Conservation (phyloP, 2,888 invertebrate genomes). For the Thecocarcelia acutangulata region DNA sequence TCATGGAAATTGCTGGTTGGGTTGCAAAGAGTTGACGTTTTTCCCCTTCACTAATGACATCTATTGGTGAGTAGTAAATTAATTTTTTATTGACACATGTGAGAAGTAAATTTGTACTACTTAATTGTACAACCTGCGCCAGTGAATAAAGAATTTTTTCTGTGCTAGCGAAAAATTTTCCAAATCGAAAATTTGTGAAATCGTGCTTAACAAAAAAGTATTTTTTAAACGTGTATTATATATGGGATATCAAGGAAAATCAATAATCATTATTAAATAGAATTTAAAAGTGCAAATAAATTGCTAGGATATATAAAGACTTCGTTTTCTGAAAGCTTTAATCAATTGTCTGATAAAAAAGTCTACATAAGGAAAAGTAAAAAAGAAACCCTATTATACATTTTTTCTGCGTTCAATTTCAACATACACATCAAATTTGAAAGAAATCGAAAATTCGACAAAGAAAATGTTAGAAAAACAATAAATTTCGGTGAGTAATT, state of each 20-base stretch:
- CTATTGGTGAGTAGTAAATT: neutral
- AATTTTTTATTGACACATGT: slow-evolving; percentile 7
- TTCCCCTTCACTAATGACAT: neutral
- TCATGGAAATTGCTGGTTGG: too few relatives aligned
- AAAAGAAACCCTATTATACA: slow-evolving; percentile 61
- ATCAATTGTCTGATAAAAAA: slow-evolving; percentile 53
- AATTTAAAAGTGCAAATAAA: slow-evolving; percentile 44
- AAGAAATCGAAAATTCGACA: slow-evolving; percentile 55
- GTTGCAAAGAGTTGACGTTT: too few relatives aligned
- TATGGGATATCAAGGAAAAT: slow-evolving; percentile 46
- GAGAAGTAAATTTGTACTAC: slow-evolving; percentile 28
- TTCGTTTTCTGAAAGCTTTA: slow-evolving; percentile 6
- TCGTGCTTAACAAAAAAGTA: slow-evolving; percentile 51
- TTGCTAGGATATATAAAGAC: slow-evolving; percentile 25
- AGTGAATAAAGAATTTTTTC: slow-evolving; percentile 67
- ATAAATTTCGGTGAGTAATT: slow-evolving; percentile 61
- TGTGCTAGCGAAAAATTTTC: slow-evolving; percentile 58
- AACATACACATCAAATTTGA: slow-evolving; percentile 24
- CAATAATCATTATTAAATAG: slow-evolving; percentile 45
- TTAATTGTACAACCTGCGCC: slow-evolving; percentile 33
- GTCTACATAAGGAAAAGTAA: slow-evolving; percentile 59
- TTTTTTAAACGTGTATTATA: slow-evolving; percentile 45
- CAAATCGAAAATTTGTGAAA: slow-evolving; percentile 66
- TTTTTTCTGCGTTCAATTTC: slow-evolving; percentile 59
- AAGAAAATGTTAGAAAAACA: slow-evolving; percentile 63